Evolutionary conservation across 92 coral and sea anemone genomes (phyloP).

Genomic region (Pocillopora grandis): DNA sequence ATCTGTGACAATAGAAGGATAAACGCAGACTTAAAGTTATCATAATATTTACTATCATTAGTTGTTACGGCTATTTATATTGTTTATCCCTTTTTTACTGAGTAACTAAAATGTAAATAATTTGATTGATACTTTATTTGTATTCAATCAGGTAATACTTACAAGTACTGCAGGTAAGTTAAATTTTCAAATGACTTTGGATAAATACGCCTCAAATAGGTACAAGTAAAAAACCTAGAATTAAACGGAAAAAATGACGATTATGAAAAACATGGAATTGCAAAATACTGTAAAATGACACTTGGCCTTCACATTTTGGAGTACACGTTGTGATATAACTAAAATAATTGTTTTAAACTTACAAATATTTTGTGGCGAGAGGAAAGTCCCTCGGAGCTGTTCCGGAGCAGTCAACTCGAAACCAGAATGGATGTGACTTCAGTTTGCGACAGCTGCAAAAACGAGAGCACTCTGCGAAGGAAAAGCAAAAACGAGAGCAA

Average conservation of each 20-base stretch:
- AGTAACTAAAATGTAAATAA: neutral
- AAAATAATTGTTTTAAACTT: neutral
- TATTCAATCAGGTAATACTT: neutral
- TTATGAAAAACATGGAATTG: too few species aligned
- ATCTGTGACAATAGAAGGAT: neutral
- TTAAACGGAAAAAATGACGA: neutral
- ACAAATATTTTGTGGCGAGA: neutral
- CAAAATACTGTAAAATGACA: too few species aligned
- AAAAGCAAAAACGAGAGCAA: neutral
- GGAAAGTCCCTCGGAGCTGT: neutral
- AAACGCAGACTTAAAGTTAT: neutral
- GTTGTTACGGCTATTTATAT: neutral
- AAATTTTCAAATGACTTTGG: neutral
- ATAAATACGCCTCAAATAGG: neutral
- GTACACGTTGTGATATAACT: too few species aligned
- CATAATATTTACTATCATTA: neutral
- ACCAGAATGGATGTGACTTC: conserved; percentile 18
- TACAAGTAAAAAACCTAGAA: neutral
- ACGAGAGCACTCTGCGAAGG: neutral
- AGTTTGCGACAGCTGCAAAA: neutral
- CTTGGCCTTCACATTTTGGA: too few species aligned
- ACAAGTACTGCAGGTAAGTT: conserved; percentile 14
- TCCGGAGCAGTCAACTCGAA: neutral
- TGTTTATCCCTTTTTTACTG: too few species aligned
- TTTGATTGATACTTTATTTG: neutral